Evolutionary conservation across 92 coral and sea anemone species (phyloP).

Genomic region (Epizoanthus illoricatus): DNA sequence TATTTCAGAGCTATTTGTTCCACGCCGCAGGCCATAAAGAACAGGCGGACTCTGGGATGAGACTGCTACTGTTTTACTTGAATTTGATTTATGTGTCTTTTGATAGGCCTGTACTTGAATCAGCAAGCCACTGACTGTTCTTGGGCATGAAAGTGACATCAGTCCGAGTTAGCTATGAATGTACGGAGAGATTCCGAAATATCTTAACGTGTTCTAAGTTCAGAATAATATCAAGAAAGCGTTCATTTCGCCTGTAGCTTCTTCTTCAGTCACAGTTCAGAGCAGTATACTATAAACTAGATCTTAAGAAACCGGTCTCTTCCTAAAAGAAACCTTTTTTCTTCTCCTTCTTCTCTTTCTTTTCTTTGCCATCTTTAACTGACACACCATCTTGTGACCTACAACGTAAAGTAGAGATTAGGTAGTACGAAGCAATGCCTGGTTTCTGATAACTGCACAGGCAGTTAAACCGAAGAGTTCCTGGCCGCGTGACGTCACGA

Average conservation of each 20-base stretch:
- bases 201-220: background rate
- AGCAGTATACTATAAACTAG: background rate
- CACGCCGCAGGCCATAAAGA: too few species aligned
- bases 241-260: too few species aligned
- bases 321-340: constrained; percentile 90
- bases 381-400: constrained; percentile 82
- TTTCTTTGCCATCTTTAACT: constrained; percentile 65
- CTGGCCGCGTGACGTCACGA: background rate
- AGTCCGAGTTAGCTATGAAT: background rate
- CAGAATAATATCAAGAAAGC: background rate
- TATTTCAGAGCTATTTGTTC: too few species aligned
- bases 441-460: background rate
- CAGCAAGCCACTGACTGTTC: background rate
- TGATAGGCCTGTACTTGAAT: background rate
- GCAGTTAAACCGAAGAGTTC: background rate
- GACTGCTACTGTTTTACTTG: background rate
- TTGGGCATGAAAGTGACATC: background rate
- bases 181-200: background rate
- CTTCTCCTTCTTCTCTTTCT: constrained; percentile 78
- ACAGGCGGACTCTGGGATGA: background rate
- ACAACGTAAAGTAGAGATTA: background rate
- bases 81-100: background rate
- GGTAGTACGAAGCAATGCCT: background rate
- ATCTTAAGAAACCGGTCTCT: background rate
- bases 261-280: background rate